Percentiles rank a stretch among this genome's conserved stretches.
phyloP scores from a whole-genome alignment of 2,888 invertebrate species.

The Chalcosyrphus nemorum region DNA sequence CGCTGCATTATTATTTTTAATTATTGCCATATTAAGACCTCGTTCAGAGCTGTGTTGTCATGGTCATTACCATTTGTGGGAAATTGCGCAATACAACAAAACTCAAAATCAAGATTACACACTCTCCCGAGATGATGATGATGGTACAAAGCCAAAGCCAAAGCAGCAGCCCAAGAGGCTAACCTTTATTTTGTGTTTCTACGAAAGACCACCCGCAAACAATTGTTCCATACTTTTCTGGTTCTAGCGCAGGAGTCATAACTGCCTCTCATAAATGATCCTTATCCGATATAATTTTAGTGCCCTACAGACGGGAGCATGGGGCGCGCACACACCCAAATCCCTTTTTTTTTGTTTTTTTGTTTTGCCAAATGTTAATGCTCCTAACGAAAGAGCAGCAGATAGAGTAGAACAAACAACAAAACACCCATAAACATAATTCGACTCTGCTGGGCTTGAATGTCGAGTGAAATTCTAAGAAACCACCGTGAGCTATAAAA shows the following conservation, averaged over 20 bases:
- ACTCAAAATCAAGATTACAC: constrained; percentile 36
- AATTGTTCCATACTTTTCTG: constrained; percentile 33
- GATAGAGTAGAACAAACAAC: constrained; percentile 24
- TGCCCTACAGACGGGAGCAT: constrained; percentile 52
- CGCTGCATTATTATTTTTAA: constrained; percentile 44
- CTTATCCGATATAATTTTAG: constrained; percentile 66
- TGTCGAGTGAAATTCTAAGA: constrained; percentile 60
- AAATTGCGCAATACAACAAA: constrained; percentile 54
- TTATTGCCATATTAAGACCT: constrained; percentile 44
- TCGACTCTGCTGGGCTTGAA: constrained; percentile 34
- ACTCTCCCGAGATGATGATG: background rate
- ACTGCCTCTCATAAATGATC: constrained; percentile 54
- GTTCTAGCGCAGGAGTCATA: constrained; percentile 59
- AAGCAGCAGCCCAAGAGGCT: background rate
- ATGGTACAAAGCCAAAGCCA: background rate
- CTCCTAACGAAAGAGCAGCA: constrained; percentile 23
- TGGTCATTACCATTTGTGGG: constrained; percentile 61
- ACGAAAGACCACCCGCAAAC: constrained; percentile 66
- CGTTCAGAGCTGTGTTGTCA: constrained; percentile 12
- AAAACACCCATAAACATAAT: constrained; percentile 42
- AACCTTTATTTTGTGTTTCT: constrained; percentile 5
- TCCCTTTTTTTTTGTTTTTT: constrained; percentile 52
- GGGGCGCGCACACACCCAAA: constrained; percentile 40
- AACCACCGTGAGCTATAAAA: constrained; percentile 62
- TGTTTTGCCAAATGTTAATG: constrained; percentile 6